These are phyloP conservation scores for Urosaurus nigricauda DNA, from an alignment of 2,797 vertebrate species.

Conservation along the genomic window DNA sequence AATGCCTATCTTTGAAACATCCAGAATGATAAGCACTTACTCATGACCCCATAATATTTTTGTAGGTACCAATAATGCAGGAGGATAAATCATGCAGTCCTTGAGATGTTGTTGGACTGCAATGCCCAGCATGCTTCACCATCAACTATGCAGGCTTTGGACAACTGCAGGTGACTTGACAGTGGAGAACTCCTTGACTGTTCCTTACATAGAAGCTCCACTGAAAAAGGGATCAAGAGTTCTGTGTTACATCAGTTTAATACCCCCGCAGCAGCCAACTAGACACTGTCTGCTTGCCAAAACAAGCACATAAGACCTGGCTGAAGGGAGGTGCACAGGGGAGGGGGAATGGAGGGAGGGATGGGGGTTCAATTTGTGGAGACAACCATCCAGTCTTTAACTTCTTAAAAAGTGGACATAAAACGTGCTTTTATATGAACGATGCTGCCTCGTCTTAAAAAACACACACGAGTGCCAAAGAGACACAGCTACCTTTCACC, in stretches of 20 bases:
- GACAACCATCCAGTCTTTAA: conserved; percentile 92
- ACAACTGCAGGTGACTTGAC: conserved; percentile 86
- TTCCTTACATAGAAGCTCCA: conserved; percentile 83
- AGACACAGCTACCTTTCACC: conserved; percentile 94
- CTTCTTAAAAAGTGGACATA: conserved; percentile 91
- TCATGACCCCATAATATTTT: neutral
- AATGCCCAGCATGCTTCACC: too few relatives aligned
- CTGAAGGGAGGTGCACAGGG: conserved; percentile 76
- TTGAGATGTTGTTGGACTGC: too few relatives aligned
- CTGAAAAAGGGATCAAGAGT: conserved; percentile 87
- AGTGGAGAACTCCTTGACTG: conserved; percentile 70
- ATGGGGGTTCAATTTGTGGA: conserved; percentile 83
- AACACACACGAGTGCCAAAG: conserved; percentile 80
- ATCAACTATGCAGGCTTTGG: conserved; percentile 45
- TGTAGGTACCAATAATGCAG: neutral
- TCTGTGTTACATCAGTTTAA: conserved; percentile 92
- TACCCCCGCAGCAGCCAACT: conserved; percentile 88
- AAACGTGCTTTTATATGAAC: conserved; percentile 85
- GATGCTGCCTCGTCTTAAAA: conserved; percentile 82
- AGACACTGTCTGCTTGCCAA: conserved; percentile 93
- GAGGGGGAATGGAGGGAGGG: neutral
- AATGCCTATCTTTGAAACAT: neutral
- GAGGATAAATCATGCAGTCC: too few relatives aligned
- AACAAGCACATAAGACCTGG: conserved; percentile 91
- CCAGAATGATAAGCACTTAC: neutral